A percentile compares a stretch with the other conserved stretches of the same genome.
phyloP scores from a whole-genome alignment of 2,113 vertebrate species.

The Lepisosteus oculatus region DNA sequence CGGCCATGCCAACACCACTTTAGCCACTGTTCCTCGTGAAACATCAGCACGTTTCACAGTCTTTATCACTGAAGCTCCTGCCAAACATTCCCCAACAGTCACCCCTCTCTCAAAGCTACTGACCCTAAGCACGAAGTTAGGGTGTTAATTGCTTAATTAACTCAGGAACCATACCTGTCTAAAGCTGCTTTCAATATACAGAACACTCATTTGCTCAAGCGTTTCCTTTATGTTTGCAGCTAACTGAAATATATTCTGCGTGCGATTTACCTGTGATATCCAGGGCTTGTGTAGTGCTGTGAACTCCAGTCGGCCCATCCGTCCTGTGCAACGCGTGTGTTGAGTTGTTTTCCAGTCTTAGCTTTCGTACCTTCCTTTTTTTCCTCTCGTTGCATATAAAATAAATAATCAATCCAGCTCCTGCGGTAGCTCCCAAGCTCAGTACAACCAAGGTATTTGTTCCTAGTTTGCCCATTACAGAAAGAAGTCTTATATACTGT shows the following conservation, averaged over 20 bases:
- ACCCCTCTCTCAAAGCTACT: too few relatives aligned
- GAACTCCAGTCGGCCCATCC: slow-evolving; percentile 15
- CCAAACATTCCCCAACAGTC: too few relatives aligned
- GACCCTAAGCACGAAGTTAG: not conserved
- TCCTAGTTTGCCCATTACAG: slow-evolving; percentile 34
- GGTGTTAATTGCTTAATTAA: not conserved
- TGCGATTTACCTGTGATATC: slow-evolving; percentile 40
- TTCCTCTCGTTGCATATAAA: slow-evolving; percentile 50
- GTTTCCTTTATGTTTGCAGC: too few relatives aligned
- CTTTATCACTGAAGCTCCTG: not conserved
- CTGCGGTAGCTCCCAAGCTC: slow-evolving; percentile 52
- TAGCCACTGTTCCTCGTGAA: too few relatives aligned
- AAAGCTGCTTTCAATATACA: too few relatives aligned
- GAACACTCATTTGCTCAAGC: too few relatives aligned
- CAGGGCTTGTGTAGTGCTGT: slow-evolving; percentile 11
- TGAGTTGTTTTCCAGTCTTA: slow-evolving; percentile 4
- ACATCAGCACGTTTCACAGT: too few relatives aligned
- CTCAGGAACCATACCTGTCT: not conserved
- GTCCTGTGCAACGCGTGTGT: not conserved
- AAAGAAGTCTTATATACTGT: not conserved
- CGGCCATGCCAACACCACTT: not conserved
- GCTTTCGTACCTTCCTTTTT: slow-evolving; percentile 32
- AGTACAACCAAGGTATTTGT: slow-evolving; percentile 51
- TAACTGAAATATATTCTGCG: not conserved
- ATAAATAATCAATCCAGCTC: slow-evolving; percentile 52